These are phyloP conservation scores for Psittacula echo DNA, from an alignment of 2,797 vertebrate genomes.

Conservation along the genomic window DNA sequence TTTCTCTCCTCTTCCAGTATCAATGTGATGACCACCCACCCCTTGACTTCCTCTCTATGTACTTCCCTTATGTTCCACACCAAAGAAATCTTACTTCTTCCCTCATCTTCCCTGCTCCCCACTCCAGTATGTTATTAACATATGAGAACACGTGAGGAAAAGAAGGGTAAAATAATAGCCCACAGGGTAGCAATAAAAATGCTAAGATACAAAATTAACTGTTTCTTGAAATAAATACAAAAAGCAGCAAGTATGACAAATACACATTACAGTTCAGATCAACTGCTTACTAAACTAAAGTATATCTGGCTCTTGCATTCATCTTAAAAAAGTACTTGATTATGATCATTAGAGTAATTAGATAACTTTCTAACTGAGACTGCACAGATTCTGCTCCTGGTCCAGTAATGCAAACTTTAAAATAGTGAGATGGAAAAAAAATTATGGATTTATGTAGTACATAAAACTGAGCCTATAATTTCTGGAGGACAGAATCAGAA, in stretches of 20 bases:
- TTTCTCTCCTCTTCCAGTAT: not conserved
- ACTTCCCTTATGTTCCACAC: not conserved
- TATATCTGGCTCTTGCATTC: not conserved
- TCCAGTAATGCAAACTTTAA: not conserved
- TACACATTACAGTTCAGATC: not conserved
- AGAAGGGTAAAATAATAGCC: not conserved
- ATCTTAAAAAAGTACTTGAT: not conserved
- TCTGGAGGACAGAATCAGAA: not conserved
- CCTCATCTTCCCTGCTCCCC: not conserved
- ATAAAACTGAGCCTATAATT: not conserved
- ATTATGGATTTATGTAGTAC: not conserved
- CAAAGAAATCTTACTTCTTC: not conserved
- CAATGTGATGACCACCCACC: not conserved
- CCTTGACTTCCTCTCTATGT: not conserved
- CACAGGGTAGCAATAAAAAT: not conserved
- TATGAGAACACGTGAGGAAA: accelerated
- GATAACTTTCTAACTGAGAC: not conserved
- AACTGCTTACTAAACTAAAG: not conserved
- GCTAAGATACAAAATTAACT: not conserved
- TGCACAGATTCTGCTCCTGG: not conserved
- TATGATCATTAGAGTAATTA: not conserved
- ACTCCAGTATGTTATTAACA: not conserved
- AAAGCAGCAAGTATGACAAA: not conserved
- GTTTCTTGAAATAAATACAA: not conserved
- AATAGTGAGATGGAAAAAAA: not conserved